Evolutionary conservation across 2,113 vertebrate genomes (phyloP).

Genomic region (Zosterops lateralis): DNA sequence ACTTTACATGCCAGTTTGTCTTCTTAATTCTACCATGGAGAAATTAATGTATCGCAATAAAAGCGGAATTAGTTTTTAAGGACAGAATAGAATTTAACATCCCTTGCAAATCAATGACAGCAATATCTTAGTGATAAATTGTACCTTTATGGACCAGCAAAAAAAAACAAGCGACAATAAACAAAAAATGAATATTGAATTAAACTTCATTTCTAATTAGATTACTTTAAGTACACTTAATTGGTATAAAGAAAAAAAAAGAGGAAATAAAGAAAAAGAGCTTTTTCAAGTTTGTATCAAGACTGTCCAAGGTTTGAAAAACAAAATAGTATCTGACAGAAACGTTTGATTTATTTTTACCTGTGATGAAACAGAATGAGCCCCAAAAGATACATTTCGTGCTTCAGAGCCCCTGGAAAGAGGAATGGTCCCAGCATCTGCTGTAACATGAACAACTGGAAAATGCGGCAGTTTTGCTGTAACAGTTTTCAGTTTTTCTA

Average conservation of each 20-base stretch:
- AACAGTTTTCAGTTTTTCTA: slow-evolving; percentile 48
- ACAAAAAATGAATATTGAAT: not conserved
- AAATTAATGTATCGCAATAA: not conserved
- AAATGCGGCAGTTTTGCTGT: slow-evolving; percentile 45
- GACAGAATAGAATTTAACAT: not conserved
- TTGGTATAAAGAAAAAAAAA: not conserved
- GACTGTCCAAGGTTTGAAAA: not conserved
- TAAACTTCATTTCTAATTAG: not conserved
- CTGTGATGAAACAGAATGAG: slow-evolving; percentile 65
- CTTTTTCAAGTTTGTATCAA: not conserved
- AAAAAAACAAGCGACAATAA: not conserved
- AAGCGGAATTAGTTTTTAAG: not conserved
- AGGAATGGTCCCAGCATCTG: slow-evolving; percentile 45
- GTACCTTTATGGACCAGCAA: not conserved
- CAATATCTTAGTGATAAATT: not conserved
- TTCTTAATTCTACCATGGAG: not conserved
- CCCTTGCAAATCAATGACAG: not conserved
- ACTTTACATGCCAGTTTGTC: not conserved
- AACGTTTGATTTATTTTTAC: slow-evolving; percentile 54
- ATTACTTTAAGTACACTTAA: not conserved
- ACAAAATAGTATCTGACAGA: not conserved
- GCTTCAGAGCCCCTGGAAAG: slow-evolving; percentile 73
- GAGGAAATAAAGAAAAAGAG: not conserved
- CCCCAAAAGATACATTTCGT: slow-evolving; percentile 51
- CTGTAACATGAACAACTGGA: not conserved